Evolutionary conservation across 2,113 vertebrate species (phyloP), one percentile per base, ranked within the genome.

Genomic region (Lanius collurio): DNA sequence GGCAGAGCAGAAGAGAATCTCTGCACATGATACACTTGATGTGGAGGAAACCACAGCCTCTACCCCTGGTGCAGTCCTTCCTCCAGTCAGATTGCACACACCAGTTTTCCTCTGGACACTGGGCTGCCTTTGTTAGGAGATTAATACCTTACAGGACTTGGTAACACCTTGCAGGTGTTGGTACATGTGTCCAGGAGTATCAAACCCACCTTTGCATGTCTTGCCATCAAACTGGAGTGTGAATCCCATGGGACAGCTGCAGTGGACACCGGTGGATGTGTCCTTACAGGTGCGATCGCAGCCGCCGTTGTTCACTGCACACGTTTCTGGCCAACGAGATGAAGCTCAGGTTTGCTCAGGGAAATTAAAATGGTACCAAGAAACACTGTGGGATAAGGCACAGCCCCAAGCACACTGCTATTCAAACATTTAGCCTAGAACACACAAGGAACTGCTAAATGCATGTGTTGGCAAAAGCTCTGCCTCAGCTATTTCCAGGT

Each of bases 261-360:
- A 99, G 97, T 99, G 99, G 67, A 99, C 99, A 3, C 99, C 99
- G 0, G 99, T 99, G 2, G 99, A 99, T 27, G 99, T 99, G 94
- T 99, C 99, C 91, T 99, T 99, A 83, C 99, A 99, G 15, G 99
- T 99, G 65, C 99, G 99, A 96, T 99, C 99, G 30, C 99, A 99
- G 88, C 99, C 99, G 1, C 99, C 99, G 6, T 99, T 99, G 96
- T 99, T 99, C 67, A 99, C 98, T 0, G 99, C 99, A 81, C 99
- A 99, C 0, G 99, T 99, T 97, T 99, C 99, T 99, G 98, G 90
- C 94, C 97, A 91, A 84, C 10, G 69, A 94, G 74, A 93, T 28
- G 62, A 84, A 92, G 86, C 46, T 55, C 35, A 70, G 49, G 60
- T 89, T 83, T 87, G 77, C 89, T 89, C 67, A 47, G 42, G 39